Evolutionary conservation across 2,113 vertebrate species (phyloP), one percentile per base, ranked within the genome.

Genomic region (Ammodytes marinus): DNA sequence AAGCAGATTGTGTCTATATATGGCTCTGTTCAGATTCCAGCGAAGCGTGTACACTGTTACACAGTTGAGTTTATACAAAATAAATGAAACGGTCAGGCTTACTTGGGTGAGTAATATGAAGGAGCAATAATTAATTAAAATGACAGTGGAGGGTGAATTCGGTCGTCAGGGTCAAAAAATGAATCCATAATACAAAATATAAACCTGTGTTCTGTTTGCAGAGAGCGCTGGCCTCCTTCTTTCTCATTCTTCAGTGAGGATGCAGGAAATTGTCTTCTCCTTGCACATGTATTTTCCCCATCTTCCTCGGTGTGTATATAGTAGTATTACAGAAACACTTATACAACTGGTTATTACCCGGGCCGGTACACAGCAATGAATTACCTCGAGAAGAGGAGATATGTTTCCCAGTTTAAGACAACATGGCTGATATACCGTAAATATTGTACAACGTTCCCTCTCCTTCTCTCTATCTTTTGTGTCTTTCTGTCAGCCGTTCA

Each of bases 1-100:
- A 79, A 55, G 83, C 81, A 74, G 55, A 59, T 0, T 27, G 40
- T 4, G 67, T 74, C 88, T 86, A 82, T 80, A 87, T 86, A 84
- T 82, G 90, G 89, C 45, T 82, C 53, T 82, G 77, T 75, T 79
- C 75, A 54, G 61, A 55, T 43, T 57, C 40, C 43, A 86, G 72
- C 49, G 52, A 40, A 50, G 46, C 15, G 2, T 47, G 47, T 37
- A 57, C 40, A 14, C 8, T 39, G 17, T 45, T 39, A 46, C 61
- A 3, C 42, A 46, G 4, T 63, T n/a, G 42, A 64, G 66, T 63
- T 85, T 65, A 58, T 5, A 73, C 47, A 59, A 40, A 40, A 53
- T 12, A 65, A 58, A 75, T 49, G 3, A 46, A 83, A 63, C 53
- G 40, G 49, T 57, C 43, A 63, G 5, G 35, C 43, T 69, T 12